Conservation (phyloP, 2,113 vertebrate genomes). For the Columba livia region DNA sequence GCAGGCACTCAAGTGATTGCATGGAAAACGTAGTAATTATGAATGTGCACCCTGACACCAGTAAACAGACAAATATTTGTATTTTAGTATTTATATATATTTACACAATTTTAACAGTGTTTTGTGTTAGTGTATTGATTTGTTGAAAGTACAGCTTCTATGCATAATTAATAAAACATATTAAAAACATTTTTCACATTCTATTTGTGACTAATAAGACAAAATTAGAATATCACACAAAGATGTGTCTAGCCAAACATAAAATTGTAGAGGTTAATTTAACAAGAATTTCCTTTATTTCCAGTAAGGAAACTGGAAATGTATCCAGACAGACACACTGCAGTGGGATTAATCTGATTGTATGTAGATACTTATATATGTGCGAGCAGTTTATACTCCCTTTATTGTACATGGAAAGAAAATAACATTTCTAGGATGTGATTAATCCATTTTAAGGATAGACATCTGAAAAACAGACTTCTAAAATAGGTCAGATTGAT, state of each 20-base stretch:
- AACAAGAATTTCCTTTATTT: background rate
- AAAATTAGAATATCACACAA: background rate
- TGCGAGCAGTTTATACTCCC: background rate
- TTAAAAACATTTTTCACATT: background rate
- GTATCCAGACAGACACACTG: background rate
- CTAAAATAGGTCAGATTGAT: background rate
- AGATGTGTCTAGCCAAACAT: background rate
- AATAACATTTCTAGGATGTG: background rate
- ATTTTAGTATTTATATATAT: background rate
- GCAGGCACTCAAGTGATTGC: background rate
- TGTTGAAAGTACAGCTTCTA: background rate
- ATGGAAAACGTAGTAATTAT: background rate
- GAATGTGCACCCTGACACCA: background rate
- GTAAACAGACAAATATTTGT: background rate
- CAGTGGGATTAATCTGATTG: background rate
- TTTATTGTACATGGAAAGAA: background rate
- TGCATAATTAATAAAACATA: background rate
- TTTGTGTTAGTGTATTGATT: background rate
- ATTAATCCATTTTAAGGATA: background rate
- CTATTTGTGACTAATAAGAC: background rate
- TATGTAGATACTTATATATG: background rate
- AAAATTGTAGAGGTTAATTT: background rate
- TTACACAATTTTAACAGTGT: background rate
- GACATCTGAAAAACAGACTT: background rate
- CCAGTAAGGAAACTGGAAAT: background rate